Percentiles rank a stretch among this genome's conserved stretches.
phyloP scores from a whole-genome alignment of 1,140 invertebrate species.

The Cotesia glomerata region DNA sequence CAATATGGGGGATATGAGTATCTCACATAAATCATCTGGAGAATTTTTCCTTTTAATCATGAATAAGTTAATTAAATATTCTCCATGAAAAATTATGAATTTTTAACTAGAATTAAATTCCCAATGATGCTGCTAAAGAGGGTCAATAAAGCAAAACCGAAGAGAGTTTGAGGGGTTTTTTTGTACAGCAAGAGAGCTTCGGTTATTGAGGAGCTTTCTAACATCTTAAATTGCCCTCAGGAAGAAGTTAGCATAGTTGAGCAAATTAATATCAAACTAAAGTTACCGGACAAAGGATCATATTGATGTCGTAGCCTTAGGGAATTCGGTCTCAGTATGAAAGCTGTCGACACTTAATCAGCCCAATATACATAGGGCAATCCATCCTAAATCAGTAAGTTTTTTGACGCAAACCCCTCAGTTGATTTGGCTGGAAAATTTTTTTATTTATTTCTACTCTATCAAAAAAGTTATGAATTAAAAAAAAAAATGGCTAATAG shows the following conservation, averaged over 20 bases:
- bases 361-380: background rate
- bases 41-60: no score
- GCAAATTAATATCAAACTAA: conserved; percentile 8
- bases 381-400: no score
- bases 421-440: no score
- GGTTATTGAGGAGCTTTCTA: background rate
- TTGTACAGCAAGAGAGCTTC: background rate
- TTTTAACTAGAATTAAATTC: background rate
- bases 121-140: no score
- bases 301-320: background rate
- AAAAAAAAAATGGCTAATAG: no score
- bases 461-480: no score
- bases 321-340: background rate
- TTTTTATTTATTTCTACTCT: no score
- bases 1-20: no score
- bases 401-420: no score
- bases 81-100: background rate
- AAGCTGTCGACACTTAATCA: background rate
- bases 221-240: background rate
- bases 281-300: background rate
- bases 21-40: no score
- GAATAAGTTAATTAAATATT: no score
- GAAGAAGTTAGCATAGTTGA: conserved; percentile 13
- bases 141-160: background rate
- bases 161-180: background rate